Evolutionary conservation across 2,113 vertebrate species (phyloP).

Genomic region (Deroptyus accipitrinus): DNA sequence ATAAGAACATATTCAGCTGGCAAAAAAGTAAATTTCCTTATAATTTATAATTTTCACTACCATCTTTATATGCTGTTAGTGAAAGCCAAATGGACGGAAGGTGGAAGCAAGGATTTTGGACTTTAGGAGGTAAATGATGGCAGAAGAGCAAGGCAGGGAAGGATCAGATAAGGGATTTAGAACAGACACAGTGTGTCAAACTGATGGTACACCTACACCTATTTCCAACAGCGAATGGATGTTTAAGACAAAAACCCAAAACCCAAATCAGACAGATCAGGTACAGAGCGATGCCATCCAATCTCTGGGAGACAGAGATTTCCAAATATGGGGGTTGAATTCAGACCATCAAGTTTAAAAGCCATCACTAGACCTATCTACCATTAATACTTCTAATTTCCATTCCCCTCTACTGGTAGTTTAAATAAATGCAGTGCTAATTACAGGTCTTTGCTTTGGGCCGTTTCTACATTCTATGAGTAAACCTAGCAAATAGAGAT

Average conservation of each 20-base stretch:
- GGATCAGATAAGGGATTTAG: background rate
- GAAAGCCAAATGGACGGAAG: background rate
- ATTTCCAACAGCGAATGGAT: background rate
- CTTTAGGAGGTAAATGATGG: background rate
- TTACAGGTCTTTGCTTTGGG: background rate
- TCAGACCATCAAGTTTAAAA: background rate
- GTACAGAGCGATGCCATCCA: background rate
- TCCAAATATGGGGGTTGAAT: background rate
- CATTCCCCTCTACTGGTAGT: background rate
- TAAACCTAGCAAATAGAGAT: background rate
- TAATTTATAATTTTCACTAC: background rate
- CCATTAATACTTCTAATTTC: background rate
- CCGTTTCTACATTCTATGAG: background rate
- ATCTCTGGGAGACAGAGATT: background rate
- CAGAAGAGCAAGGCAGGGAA: background rate
- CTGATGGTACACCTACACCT: background rate
- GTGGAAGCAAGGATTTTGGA: background rate
- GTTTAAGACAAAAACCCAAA: background rate
- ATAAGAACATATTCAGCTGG: background rate
- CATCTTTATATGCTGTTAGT: background rate
- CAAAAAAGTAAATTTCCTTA: background rate
- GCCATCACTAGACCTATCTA: background rate
- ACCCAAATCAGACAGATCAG: background rate
- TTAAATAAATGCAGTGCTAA: background rate
- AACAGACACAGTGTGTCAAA: background rate